Conservation (phyloP, 2,888 invertebrate genomes). For the Pogonocherus hispidulus region DNA sequence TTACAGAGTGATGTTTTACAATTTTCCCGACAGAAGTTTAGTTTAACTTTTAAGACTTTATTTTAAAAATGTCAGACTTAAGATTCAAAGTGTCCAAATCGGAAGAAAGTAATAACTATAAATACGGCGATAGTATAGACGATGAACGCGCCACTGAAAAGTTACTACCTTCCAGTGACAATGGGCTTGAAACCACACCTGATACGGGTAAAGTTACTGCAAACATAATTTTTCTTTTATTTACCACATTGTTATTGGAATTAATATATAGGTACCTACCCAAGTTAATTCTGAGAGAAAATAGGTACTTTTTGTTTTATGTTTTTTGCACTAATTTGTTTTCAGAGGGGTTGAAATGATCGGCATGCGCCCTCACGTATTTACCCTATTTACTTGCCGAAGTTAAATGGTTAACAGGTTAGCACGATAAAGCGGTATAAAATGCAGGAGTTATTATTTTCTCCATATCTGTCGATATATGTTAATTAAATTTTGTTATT, state of each 20-base stretch:
- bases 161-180: conserved; percentile 53
- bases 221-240: not conserved
- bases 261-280: no score
- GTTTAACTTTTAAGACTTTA: conserved; percentile 40
- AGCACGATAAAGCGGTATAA: not conserved
- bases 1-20: not conserved
- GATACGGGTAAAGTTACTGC: conserved; percentile 40
- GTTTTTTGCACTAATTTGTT: no score
- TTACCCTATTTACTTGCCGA: not conserved
- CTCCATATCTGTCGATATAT: no score
- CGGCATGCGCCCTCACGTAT: conserved; percentile 10
- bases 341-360: conserved; percentile 12
- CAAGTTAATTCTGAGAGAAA: no score
- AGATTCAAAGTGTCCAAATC: conserved; percentile 75
- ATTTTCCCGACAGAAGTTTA: not conserved
- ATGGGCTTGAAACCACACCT: conserved; percentile 37
- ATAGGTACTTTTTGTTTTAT: no score
- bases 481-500: no score
- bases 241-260: no score
- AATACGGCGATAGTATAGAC: conserved; percentile 69
- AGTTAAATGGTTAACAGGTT: not conserved
- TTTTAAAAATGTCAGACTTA: conserved; percentile 71
- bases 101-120: conserved; percentile 71
- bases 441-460: no score
- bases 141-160: conserved; percentile 59